Percentiles rank a stretch among this genome's conserved stretches.
These are phyloP conservation scores for Macrotrachela quadricornifera DNA, from an alignment of 1,140 invertebrate genomes.

Conservation along the genomic window DNA sequence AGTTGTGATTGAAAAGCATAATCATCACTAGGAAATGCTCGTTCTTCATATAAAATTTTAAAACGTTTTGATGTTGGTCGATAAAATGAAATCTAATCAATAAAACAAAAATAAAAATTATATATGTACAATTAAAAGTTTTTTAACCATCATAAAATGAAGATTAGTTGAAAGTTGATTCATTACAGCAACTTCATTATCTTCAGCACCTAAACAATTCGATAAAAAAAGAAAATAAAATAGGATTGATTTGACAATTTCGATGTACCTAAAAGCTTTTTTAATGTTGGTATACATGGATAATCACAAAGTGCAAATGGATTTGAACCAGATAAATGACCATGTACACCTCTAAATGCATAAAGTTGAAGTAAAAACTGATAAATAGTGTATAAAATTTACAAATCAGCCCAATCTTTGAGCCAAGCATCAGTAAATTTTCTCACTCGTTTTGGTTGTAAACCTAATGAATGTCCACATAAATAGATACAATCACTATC, in stretches of 20 bases:
- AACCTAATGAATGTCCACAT: constrained; percentile 37
- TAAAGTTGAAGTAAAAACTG: neutral
- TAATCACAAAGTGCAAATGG: constrained; percentile 34
- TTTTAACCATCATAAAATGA: constrained; percentile 31
- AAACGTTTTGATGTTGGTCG: constrained; percentile 32
- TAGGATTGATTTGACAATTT: neutral
- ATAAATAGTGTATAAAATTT: constrained; percentile 13
- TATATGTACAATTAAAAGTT: neutral
- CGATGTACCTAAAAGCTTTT: constrained; percentile 29
- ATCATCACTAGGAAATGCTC: constrained; percentile 42
- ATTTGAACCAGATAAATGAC: constrained; percentile 30
- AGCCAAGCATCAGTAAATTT: constrained; percentile 27
- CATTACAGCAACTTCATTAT: constrained; percentile 34
- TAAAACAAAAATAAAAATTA: neutral
- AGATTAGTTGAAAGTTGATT: constrained; percentile 39
- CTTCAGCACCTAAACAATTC: constrained; percentile 22
- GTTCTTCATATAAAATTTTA: constrained; percentile 39
- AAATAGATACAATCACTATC: constrained; percentile 34
- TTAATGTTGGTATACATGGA: constrained; percentile 15
- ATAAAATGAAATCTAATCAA: constrained; percentile 35
- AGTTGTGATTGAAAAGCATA: constrained; percentile 41
- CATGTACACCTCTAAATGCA: constrained; percentile 29
- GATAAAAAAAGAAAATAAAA: neutral
- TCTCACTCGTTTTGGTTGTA: constrained; percentile 31
- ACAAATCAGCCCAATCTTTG: constrained; percentile 33